Evolutionary conservation across 2,113 vertebrate genomes (phyloP).

Genomic region (Eira barbara): DNA sequence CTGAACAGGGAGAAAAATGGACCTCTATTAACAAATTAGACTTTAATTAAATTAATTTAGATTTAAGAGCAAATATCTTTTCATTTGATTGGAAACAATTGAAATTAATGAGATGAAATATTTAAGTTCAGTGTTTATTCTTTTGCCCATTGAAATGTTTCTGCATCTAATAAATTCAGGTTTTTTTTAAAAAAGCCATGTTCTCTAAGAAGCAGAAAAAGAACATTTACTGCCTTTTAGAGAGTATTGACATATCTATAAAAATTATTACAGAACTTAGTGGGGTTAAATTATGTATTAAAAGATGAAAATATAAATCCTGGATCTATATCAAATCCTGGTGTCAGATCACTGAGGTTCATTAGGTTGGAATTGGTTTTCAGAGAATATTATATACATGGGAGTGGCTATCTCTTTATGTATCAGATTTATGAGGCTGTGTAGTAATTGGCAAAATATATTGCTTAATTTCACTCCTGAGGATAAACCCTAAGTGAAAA

Average conservation of each 20-base stretch:
- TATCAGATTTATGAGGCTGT: not conserved
- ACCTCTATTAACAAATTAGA: not conserved
- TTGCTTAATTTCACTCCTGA: not conserved
- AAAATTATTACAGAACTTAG: constrained; percentile 52
- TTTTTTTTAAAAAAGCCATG: not conserved
- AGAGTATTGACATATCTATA: constrained; percentile 34
- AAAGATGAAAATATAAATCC: constrained; percentile 44
- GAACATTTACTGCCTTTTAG: not conserved
- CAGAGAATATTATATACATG: not conserved
- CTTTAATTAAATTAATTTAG: constrained; percentile 15
- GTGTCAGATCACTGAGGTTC: not conserved
- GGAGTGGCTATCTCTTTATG: not conserved
- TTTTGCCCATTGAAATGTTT: not conserved
- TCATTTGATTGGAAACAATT: not conserved
- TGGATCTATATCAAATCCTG: not conserved
- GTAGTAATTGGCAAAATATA: not conserved
- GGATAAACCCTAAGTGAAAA: constrained; percentile 14
- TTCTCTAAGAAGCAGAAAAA: constrained; percentile 8
- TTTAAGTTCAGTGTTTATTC: constrained; percentile 34
- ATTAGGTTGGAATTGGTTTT: constrained; percentile 25
- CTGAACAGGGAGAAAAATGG: not conserved
- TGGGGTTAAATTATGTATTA: constrained; percentile 32
- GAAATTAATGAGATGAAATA: constrained; percentile 36
- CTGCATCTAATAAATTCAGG: constrained; percentile 19
- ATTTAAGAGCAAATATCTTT: constrained; percentile 37